Percentiles rank a stretch among this genome's conserved stretches.
Evolutionary conservation across 1,140 invertebrate genomes (phyloP).

Genomic region (Cataglyphis hispanica): DNA sequence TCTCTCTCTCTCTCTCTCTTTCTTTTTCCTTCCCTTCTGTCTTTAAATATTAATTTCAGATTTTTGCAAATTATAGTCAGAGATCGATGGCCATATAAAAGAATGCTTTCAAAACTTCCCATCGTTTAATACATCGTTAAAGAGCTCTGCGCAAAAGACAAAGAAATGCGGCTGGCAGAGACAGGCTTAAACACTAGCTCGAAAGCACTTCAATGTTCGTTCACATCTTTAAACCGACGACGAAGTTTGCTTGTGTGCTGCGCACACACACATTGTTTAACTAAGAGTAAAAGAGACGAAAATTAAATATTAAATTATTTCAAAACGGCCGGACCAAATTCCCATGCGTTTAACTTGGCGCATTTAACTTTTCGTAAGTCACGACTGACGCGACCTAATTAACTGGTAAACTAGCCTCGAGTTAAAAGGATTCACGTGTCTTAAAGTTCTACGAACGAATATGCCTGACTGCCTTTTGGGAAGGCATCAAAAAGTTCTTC

Average conservation of each 20-base stretch:
- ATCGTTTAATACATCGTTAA: background rate
- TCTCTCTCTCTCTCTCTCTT: too few species aligned
- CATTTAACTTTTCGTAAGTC: slow-evolving; percentile 39
- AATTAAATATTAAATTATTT: slow-evolving; percentile 26
- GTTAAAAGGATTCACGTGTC: slow-evolving; percentile 52
- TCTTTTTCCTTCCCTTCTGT: too few species aligned
- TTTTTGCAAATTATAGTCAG: background rate
- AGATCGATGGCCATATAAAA: background rate
- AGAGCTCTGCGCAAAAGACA: background rate
- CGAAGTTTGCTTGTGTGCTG: background rate
- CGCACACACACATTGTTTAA: background rate
- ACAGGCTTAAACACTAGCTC: background rate
- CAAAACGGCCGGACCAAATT: slow-evolving; percentile 7
- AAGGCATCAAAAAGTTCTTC: slow-evolving; percentile 17
- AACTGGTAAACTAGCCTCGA: slow-evolving; percentile 32
- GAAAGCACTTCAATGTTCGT: slow-evolving; percentile 25
- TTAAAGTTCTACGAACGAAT: slow-evolving; percentile 34
- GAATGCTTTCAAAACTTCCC: background rate
- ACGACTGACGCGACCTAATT: slow-evolving; percentile 46
- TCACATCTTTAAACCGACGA: background rate
- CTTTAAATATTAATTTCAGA: background rate
- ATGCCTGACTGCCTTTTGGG: slow-evolving; percentile 15
- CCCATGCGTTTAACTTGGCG: slow-evolving; percentile 34
- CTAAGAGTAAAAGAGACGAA: background rate
- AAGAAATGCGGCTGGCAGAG: background rate